Conservation (phyloP, 2,113 vertebrate genomes). For the Ptyas mucosa region DNA sequence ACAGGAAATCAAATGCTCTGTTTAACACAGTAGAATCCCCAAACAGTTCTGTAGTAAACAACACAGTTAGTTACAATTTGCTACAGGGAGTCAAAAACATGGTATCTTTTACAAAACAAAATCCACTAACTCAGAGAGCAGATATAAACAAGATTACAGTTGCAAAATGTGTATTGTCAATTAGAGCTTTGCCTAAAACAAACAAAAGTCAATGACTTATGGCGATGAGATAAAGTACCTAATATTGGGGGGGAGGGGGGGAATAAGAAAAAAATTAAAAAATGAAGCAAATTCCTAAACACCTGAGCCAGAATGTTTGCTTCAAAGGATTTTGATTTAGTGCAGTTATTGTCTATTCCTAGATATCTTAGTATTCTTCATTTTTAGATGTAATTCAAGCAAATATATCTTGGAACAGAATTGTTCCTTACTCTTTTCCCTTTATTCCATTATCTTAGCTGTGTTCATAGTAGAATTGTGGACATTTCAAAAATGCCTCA, state of each 20-base stretch:
- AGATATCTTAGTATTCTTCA: not conserved
- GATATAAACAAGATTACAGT: slow-evolving; percentile 16
- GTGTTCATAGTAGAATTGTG: not conserved
- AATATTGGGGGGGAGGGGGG: not conserved
- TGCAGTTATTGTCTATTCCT: not conserved
- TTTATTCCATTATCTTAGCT: not conserved
- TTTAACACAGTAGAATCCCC: not conserved
- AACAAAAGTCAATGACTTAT: not conserved
- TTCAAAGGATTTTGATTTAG: not conserved
- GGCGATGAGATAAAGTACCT: slow-evolving; percentile 32
- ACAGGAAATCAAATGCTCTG: not conserved
- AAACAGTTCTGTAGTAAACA: not conserved
- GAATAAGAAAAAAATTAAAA: fast-evolving
- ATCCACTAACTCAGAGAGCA: not conserved
- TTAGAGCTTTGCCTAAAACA: slow-evolving; percentile 16
- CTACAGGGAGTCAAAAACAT: not conserved
- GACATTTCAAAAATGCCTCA: not conserved
- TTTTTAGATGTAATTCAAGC: not conserved
- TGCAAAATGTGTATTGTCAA: slow-evolving; percentile 16
- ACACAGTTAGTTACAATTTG: not conserved
- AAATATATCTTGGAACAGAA: not conserved
- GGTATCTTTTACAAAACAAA: not conserved
- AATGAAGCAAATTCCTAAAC: not conserved
- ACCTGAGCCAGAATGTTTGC: not conserved
- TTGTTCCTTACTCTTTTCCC: not conserved